Base-by-base conservation (phyloP, 2,113 vertebrate species). In the Stegastes partitus region DNA sequence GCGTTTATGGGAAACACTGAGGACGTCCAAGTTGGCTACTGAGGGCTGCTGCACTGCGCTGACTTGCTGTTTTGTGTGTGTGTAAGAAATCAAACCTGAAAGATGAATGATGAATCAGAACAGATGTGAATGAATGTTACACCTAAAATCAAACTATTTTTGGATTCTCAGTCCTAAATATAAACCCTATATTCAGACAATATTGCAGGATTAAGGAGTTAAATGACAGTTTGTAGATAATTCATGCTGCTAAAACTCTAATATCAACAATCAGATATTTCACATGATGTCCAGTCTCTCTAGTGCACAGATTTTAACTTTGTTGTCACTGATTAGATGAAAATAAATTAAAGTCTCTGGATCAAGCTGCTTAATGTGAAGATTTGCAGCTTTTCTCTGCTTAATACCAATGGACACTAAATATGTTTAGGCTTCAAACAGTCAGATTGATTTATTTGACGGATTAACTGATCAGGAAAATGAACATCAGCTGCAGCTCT, bases 1-100 rank as follows among this genome's bases (percentile, higher is more conserved):
- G 73, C 12, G 31, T 63, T 70, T 51, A 53, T 53, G 70, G 80
- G 61, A 72, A 82, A 61, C 34, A 11, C 39, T 54, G 21, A 25
- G n/a, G 68, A 74, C 66, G 50, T 80, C 25, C 51, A 64, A 44
- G 50, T 37, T 44, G 56, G 65, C 59, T n/a, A 15, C 64, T 23
- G 42, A 68, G 19, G 47, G 45, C 15, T 39, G 1, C 23, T 53
- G 65, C 49, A 1, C 23, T 53, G 65, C 28, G 16, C 12, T 55
- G 42, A 57, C 42, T 51, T 34, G 21, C 11, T 68, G 11, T 39
- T 49, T 51, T 37, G 25, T 42, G 31, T 47, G 31, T 47, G 42
- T 42, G 4, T n/a, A 10, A 50, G 56, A 80, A 50, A 54, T 71
- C n/a, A 18, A 34, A 61, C 57, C 37, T 62, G 44, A 66, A 47